These are phyloP conservation scores for Melopsittacus undulatus DNA, from an alignment of 2,797 vertebrate species.

Conservation along the genomic window DNA sequence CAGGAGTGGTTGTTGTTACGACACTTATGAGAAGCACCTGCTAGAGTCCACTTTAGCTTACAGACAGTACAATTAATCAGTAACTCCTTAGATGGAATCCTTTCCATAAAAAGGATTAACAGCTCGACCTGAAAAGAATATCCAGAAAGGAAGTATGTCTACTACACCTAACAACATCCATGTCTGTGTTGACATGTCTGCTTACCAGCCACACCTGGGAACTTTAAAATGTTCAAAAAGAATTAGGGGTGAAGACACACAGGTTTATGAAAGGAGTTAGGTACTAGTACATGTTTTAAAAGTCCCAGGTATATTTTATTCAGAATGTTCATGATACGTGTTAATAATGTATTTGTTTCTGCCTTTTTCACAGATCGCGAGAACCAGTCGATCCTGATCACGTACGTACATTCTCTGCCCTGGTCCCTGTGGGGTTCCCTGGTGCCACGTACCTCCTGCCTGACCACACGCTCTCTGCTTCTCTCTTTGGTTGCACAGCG, in stretches of 20 bases:
- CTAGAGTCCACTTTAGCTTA: background rate
- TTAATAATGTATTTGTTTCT: background rate
- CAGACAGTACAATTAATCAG: background rate
- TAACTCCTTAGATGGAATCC: background rate
- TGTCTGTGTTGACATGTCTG: fast-evolving
- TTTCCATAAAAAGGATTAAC: background rate
- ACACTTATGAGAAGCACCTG: background rate
- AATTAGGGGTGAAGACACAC: fast-evolving
- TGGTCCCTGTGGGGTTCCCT: background rate
- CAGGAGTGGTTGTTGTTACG: background rate
- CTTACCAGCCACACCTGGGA: background rate
- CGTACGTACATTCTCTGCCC: background rate
- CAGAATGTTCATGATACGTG: background rate
- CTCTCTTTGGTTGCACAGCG: too few species aligned
- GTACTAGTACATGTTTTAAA: background rate
- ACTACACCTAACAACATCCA: background rate
- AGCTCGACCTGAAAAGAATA: background rate
- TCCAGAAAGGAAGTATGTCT: background rate
- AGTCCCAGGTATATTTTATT: background rate
- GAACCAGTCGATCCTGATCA: slow-evolving; percentile 85
- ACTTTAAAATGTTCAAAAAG: background rate
- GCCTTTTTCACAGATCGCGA: slow-evolving; percentile 80
- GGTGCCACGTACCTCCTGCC: too few species aligned
- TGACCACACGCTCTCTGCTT: too few species aligned
- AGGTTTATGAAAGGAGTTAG: background rate